Base-by-base conservation (phyloP, 2,888 invertebrate species). In the Caradrina clavipalpis region DNA sequence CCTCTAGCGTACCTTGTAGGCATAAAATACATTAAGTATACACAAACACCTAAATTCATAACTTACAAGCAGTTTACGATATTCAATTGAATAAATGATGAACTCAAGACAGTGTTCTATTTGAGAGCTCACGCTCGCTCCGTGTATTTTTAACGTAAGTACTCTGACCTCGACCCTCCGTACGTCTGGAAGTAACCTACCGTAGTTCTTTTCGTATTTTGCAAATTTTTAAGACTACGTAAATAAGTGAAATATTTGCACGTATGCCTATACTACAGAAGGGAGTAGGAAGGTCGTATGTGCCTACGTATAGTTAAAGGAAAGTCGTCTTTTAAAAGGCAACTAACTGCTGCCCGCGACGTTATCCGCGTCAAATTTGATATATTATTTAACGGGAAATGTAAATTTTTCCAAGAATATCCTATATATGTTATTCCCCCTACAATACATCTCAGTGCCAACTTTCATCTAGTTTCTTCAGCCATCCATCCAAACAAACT, bases 91-190 rank as follows among this genome's bases (percentile, higher is more conserved):
- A 70, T 64, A 70, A 76, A 61, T 71, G 39, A 60, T 63, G 53
- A 49, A n/a, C 51, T 26, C n/a, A 31, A 59, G 42, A 64, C 45
- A 31, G 26, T 57, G 42, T 49, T 47, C 1, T 62, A 67, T 74
- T 59, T 11, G 39, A 7, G 21, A 45, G 22, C 39, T 49, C 22
- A 67, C 66, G 42, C 21, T 39, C 17, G 39, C 55, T 35, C 4
- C n/a, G 57, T 78, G 66, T 78, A 71, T 79, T 70, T 66, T 70
- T 75, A 66, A 66, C 31, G 54, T 35, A 60, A 60, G 39, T 50
- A 17, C 49, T 5, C 39, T 61, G 77, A 79, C 79, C 77, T 66
- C 55, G 74, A 69, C 69, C 70, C 35, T 49, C 31, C 21, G 19
- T 64, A 60, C 15, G 31, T 56, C 55, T 53, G 35, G 49, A 56